Conservation (phyloP, 2,113 vertebrate species). For the Ptilonorhynchus violaceus region DNA sequence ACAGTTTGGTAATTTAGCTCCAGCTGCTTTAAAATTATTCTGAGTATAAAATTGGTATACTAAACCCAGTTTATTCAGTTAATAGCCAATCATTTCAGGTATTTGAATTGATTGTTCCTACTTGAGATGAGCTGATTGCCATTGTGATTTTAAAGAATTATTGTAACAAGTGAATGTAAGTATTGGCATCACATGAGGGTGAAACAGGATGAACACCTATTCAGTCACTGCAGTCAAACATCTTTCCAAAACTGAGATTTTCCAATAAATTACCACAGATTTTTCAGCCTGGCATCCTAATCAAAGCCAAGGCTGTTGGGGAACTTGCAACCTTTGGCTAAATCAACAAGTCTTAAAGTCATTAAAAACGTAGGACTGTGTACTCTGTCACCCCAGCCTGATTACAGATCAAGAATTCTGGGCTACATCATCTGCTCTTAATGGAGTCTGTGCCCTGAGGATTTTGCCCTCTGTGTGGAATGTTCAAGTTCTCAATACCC, state of each 20-base stretch:
- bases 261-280: background rate
- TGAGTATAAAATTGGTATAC: background rate
- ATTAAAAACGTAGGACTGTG: background rate
- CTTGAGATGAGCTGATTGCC: background rate
- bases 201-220: background rate
- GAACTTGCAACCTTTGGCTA: background rate
- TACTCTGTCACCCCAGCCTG: background rate
- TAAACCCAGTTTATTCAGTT: background rate
- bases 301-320: background rate
- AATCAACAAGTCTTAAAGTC: background rate
- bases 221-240: background rate
- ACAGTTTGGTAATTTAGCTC: background rate
- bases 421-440: background rate
- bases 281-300: background rate
- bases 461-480: background rate
- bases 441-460: accelerated
- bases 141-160: background rate
- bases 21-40: background rate
- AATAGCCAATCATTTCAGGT: background rate
- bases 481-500: background rate
- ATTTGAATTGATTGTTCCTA: background rate
- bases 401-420: background rate
- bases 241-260: background rate
- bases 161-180: background rate
- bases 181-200: background rate